Conservation (phyloP, 2,888 invertebrate genomes). For the Rhagium mordax region DNA sequence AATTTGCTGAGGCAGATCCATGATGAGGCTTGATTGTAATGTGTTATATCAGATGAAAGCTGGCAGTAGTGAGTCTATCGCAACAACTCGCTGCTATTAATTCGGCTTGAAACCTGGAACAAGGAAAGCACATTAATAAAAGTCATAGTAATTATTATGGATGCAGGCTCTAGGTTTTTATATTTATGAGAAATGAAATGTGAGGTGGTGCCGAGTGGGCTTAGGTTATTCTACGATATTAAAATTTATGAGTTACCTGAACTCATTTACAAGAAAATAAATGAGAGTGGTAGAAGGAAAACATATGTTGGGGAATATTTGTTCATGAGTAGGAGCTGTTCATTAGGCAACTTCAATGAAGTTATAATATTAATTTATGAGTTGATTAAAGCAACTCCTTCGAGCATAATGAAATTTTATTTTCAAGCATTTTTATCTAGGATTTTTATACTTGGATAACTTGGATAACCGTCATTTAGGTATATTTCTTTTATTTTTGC, state of each 20-base stretch:
- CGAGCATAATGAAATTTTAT: background rate
- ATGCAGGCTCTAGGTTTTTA: slow-evolving; percentile 16
- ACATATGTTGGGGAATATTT: background rate
- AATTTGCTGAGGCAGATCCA: slow-evolving; percentile 37
- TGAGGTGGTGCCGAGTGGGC: background rate
- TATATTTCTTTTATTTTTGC: too few species aligned
- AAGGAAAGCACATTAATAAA: slow-evolving; percentile 46
- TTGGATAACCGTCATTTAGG: too few species aligned
- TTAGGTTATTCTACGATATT: background rate
- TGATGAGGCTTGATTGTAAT: slow-evolving; percentile 29
- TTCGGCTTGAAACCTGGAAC: slow-evolving; percentile 41
- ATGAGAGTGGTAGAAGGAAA: background rate
- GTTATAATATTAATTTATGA: background rate
- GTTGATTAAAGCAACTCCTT: slow-evolving; percentile 1
- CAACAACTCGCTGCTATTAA: slow-evolving; percentile 33
- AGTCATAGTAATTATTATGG: slow-evolving; percentile 43
- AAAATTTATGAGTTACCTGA: slow-evolving; percentile 3
- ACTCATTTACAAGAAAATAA: background rate
- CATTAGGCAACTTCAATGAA: background rate
- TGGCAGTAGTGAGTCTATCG: slow-evolving; percentile 33
- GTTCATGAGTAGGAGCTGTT: background rate
- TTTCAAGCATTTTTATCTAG: background rate
- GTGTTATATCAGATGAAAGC: slow-evolving; percentile 37
- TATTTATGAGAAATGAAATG: slow-evolving; percentile 14
- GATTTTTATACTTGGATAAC: background rate